Percentiles rank a stretch among this genome's conserved stretches.
Evolutionary conservation across 2,888 invertebrate species (phyloP).

Genomic region (Xylota segnis): DNA sequence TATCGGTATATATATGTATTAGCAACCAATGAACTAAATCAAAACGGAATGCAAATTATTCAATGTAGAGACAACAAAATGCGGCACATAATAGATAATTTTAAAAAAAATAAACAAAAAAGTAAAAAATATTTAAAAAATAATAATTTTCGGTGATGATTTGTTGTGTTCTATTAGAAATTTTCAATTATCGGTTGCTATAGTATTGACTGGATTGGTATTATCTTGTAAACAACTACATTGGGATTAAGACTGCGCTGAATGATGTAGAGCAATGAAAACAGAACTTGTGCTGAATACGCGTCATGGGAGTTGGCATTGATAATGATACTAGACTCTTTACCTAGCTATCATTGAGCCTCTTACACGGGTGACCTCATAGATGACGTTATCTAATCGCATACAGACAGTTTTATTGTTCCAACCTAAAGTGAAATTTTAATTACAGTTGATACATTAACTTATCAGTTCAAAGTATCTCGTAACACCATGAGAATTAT

Average conservation of each 20-base stretch:
- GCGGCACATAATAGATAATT: constrained; percentile 39
- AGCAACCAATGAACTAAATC: constrained; percentile 51
- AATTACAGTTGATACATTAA: neutral
- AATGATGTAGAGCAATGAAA: neutral
- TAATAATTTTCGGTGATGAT: constrained; percentile 48
- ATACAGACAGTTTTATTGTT: constrained; percentile 16
- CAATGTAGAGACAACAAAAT: constrained; percentile 30
- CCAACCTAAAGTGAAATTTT: neutral
- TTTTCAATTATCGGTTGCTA: constrained; percentile 42
- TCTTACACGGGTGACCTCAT: neutral
- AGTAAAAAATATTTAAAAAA: neutral
- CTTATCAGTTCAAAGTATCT: neutral
- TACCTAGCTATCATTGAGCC: neutral
- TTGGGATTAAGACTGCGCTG: neutral
- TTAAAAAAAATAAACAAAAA: neutral
- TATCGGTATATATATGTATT: constrained; percentile 49
- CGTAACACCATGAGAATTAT: neutral
- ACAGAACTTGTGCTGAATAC: neutral
- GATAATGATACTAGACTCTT: neutral
- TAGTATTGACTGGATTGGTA: constrained; percentile 51
- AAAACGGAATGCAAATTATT: constrained; percentile 54
- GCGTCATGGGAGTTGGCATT: neutral
- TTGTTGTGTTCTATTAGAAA: constrained; percentile 54
- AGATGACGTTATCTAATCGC: constrained; percentile 14
- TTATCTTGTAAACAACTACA: neutral